A percentile compares a stretch with the other conserved stretches of the same genome.
phyloP scores from a whole-genome alignment of 2,797 vertebrate species.

The Heteromormyrus szaboi region DNA sequence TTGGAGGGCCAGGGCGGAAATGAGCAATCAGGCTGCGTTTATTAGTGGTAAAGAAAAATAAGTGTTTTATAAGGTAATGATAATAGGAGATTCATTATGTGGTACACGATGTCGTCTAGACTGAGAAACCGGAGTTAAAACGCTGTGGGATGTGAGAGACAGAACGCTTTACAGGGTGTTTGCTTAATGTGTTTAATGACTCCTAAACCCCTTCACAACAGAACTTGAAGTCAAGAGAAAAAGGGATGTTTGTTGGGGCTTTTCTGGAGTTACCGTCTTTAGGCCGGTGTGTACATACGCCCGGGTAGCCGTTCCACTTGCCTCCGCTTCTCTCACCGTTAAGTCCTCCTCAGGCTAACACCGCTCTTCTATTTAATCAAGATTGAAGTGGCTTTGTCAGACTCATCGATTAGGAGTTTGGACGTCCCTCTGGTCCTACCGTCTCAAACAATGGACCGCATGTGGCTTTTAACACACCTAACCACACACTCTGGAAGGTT shows the following conservation, averaged over 20 bases:
- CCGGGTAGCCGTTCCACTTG: neutral
- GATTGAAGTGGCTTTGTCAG: slow-evolving; percentile 86
- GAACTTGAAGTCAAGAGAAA: neutral
- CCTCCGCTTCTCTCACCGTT: neutral
- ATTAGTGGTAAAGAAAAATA: neutral
- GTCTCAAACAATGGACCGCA: slow-evolving; percentile 63
- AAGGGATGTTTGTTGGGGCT: neutral
- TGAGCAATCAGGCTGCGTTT: neutral
- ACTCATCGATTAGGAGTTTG: slow-evolving; percentile 89
- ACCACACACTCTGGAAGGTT: neutral
- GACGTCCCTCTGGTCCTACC: slow-evolving; percentile 69
- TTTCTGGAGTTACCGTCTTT: neutral
- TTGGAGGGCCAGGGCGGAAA: neutral
- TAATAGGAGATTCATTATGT: neutral
- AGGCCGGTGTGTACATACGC: neutral
- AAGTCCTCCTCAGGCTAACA: neutral
- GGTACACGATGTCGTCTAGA: neutral
- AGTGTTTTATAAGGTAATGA: neutral
- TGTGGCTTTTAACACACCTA: slow-evolving; percentile 54
- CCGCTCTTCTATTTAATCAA: slow-evolving; percentile 51
- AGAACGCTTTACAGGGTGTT: neutral
- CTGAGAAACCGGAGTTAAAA: neutral
- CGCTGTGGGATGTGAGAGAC: neutral
- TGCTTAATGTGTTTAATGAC: neutral
- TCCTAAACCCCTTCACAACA: neutral